Conservation (phyloP, 1,140 invertebrate genomes). For the Mya arenaria region DNA sequence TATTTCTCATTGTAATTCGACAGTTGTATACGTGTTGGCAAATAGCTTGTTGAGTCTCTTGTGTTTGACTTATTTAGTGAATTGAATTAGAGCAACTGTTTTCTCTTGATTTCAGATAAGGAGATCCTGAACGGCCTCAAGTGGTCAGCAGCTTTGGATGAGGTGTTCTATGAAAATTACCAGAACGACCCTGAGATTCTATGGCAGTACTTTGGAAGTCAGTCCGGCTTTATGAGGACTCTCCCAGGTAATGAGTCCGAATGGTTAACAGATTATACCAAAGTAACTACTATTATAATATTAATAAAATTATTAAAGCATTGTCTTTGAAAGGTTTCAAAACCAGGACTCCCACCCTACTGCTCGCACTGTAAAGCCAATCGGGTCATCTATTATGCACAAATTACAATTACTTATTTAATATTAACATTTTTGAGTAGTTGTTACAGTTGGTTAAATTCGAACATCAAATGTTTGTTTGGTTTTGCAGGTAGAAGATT, state of each 20-base stretch:
- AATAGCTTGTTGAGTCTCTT: background rate
- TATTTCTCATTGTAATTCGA: background rate
- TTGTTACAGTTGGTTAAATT: no score
- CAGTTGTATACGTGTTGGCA: background rate
- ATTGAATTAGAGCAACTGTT: background rate
- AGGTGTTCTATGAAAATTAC: slow-evolving; percentile 93
- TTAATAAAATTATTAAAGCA: no score
- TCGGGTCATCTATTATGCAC: no score
- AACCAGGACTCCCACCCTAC: no score
- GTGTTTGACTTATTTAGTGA: background rate
- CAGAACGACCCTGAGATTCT: slow-evolving; percentile 92
- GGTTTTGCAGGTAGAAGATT: no score
- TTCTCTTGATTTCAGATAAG: slow-evolving; percentile 69
- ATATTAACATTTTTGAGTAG: no score
- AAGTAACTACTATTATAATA: no score
- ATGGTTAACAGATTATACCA: no score
- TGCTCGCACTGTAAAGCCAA: no score
- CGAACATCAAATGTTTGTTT: no score
- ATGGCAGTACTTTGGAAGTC: slow-evolving; percentile 98
- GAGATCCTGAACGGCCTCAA: slow-evolving; percentile 87
- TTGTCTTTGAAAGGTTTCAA: no score
- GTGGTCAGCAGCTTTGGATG: slow-evolving; percentile 93
- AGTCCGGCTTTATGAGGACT: slow-evolving; percentile 93
- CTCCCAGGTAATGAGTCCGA: slow-evolving; percentile 97
- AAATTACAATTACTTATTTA: no score